phyloP scores from a whole-genome alignment of 2,888 invertebrate species.

The Megastigmus dorsalis region DNA sequence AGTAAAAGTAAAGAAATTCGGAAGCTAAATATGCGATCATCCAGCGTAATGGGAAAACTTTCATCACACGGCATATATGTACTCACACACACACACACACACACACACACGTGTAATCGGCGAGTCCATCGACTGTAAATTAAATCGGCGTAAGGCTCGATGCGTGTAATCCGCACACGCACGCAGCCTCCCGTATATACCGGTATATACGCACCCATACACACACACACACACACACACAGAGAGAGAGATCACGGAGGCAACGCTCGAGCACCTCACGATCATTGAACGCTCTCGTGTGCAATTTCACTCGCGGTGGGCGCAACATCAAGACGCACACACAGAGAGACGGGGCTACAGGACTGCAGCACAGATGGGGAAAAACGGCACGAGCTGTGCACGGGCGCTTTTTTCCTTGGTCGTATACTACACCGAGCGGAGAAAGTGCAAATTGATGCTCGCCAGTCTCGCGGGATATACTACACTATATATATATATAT shows the following conservation, averaged over 20 bases:
- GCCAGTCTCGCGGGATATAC: neutral
- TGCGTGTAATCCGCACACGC: neutral
- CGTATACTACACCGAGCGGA: constrained; percentile 20
- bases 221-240: too few species aligned
- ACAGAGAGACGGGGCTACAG: too few species aligned
- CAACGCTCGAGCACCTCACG: too few species aligned
- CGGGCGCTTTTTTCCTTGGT: neutral
- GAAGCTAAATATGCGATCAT: too few species aligned
- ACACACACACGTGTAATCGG: neutral
- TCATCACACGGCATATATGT: neutral
- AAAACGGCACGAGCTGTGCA: constrained; percentile 39
- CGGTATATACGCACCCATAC: too few species aligned
- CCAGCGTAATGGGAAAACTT: neutral
- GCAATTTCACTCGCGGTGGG: constrained; percentile 38
- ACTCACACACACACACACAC: neutral
- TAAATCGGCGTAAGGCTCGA: too few species aligned
- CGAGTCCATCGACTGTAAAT: neutral
- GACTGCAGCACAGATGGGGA: too few species aligned
- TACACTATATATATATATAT: neutral
- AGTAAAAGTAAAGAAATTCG: neutral
- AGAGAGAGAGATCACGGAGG: too few species aligned
- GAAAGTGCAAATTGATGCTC: constrained; percentile 54
- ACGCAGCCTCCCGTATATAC: too few species aligned
- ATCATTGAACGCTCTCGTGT: constrained; percentile 19
- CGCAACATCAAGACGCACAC: too few species aligned